Evolutionary conservation across 2,113 vertebrate species (phyloP).

Genomic region (Otolemur garnettii): DNA sequence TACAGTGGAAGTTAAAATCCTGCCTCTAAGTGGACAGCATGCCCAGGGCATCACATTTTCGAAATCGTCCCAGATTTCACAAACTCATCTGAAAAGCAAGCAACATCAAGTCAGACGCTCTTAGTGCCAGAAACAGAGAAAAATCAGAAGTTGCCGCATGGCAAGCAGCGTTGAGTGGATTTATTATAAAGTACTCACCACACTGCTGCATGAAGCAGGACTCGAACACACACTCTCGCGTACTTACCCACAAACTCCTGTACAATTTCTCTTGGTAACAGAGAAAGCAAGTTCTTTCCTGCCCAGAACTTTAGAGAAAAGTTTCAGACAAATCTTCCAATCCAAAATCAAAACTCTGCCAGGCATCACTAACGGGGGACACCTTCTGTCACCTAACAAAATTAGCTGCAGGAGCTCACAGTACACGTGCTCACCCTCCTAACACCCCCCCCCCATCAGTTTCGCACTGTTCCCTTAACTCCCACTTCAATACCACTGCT

Average conservation of each 20-base stretch:
- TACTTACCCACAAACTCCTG: neutral
- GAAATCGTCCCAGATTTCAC: constrained; percentile 69
- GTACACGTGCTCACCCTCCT: neutral
- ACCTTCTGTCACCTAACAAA: neutral
- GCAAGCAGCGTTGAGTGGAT: neutral
- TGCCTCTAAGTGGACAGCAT: neutral
- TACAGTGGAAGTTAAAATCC: constrained; percentile 11
- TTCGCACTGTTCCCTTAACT: neutral
- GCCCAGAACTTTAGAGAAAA: neutral
- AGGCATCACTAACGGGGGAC: neutral
- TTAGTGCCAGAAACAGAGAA: neutral
- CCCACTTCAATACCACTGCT: neutral
- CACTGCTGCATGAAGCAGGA: neutral
- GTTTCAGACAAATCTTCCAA: neutral
- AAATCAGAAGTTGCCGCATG: neutral
- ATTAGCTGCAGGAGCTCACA: neutral
- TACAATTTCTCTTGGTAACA: neutral
- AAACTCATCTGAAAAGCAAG: constrained; percentile 68
- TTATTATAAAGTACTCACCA: neutral
- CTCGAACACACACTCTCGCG: neutral
- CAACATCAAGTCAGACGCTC: neutral
- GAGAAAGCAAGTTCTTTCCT: neutral
- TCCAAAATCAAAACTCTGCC: neutral
- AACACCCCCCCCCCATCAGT: neutral
- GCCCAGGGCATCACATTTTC: neutral